phyloP scores from a whole-genome alignment of 2,113 vertebrate species.

The Nesogale talazaci region DNA sequence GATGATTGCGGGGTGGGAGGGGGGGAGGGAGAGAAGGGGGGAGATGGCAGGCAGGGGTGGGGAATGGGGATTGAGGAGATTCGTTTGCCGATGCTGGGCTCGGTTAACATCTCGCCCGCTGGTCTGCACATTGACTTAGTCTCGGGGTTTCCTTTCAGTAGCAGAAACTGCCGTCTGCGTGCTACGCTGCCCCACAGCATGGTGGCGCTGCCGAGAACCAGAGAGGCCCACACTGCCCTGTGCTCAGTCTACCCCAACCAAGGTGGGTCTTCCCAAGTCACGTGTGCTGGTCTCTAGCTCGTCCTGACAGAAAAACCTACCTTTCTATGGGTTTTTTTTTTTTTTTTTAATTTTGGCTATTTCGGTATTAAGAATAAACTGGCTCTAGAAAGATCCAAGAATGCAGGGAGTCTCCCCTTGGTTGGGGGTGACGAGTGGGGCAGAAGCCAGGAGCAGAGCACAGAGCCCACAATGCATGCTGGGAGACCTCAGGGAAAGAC shows the following conservation, averaged over 20 bases:
- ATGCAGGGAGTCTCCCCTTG: not conserved
- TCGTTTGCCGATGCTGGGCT: conserved; percentile 35
- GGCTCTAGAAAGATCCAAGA: not conserved
- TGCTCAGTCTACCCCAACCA: not conserved
- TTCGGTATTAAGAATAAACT: not conserved
- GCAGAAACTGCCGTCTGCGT: not conserved
- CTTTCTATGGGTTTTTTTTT: not conserved
- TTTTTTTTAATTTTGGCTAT: too few relatives aligned
- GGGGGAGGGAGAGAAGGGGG: too few relatives aligned
- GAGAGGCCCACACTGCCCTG: not conserved
- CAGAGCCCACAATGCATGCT: rapidly evolving
- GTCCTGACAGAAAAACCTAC: not conserved
- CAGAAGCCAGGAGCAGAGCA: too few relatives aligned
- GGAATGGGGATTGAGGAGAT: not conserved
- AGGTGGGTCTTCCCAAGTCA: not conserved
- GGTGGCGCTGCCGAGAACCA: not conserved
- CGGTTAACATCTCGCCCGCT: not conserved
- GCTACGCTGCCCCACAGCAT: not conserved
- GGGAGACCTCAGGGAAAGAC: not conserved
- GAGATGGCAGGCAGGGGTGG: too few relatives aligned
- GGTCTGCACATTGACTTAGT: conserved; percentile 4
- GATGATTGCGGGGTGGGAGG: not conserved
- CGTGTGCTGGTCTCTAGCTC: not conserved
- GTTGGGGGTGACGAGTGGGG: too few relatives aligned
- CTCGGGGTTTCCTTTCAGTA: not conserved